Percentiles rank a stretch among this genome's conserved stretches.
Evolutionary conservation across 2,113 vertebrate genomes (phyloP).

Genomic region (Rhineura floridana): DNA sequence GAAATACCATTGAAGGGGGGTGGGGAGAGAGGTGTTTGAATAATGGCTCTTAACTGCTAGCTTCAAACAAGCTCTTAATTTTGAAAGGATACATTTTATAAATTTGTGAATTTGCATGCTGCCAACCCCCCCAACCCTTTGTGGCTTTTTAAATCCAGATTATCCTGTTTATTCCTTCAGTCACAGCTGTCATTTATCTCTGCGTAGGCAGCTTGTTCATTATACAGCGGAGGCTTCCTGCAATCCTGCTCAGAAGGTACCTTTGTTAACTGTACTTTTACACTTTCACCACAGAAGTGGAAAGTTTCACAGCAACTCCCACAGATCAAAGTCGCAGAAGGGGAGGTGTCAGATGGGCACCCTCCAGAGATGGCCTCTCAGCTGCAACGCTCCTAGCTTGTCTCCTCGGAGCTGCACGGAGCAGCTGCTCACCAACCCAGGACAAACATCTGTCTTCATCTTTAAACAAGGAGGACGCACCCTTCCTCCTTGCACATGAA

Average conservation of each 20-base stretch:
- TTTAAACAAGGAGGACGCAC: constrained; percentile 51
- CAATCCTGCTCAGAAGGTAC: constrained; percentile 53
- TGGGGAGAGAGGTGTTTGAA: constrained; percentile 29
- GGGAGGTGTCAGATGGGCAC: not conserved
- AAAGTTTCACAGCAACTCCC: constrained; percentile 14
- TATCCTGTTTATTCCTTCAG: constrained; percentile 78
- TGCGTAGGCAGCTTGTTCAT: constrained; percentile 66
- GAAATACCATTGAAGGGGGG: constrained; percentile 19
- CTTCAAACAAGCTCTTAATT: constrained; percentile 73
- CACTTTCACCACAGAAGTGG: constrained; percentile 26
- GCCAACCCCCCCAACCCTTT: constrained; percentile 60
- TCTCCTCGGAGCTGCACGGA: not conserved
- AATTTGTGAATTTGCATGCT: constrained; percentile 69
- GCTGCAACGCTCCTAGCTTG: not conserved
- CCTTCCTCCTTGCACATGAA: constrained; percentile 66
- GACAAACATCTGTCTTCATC: constrained; percentile 70
- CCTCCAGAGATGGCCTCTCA: not conserved
- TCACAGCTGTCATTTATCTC: constrained; percentile 74
- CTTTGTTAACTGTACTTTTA: constrained; percentile 55
- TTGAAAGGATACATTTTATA: constrained; percentile 70
- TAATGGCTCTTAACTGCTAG: constrained; percentile 56
- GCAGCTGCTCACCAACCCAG: not conserved
- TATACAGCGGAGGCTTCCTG: constrained; percentile 58
- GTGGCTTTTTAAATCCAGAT: constrained; percentile 75
- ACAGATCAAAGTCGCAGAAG: not conserved